Conservation (phyloP, 2,797 vertebrate species). For the Pangasius sanitwongsei region DNA sequence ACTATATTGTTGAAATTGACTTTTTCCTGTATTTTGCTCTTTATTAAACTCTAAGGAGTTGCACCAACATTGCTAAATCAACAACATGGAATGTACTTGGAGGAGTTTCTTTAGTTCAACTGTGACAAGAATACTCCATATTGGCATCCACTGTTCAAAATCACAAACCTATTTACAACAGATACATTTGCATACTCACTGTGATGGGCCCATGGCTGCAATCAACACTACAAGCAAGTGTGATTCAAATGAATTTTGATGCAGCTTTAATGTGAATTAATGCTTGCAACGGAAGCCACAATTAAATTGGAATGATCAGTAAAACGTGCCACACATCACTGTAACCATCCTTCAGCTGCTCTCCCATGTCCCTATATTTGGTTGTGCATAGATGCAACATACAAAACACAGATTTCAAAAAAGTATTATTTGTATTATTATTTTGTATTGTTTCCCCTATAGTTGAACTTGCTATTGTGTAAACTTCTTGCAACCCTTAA, state of each 20-base stretch:
- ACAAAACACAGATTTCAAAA: not conserved
- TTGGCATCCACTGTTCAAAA: not conserved
- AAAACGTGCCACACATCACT: not conserved
- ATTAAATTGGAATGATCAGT: not conserved
- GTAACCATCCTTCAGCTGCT: not conserved
- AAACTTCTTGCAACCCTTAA: not conserved
- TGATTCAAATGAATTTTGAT: not conserved
- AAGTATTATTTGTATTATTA: not conserved
- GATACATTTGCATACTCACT: not conserved
- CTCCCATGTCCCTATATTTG: not conserved
- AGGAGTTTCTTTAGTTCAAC: not conserved
- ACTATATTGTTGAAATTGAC: not conserved
- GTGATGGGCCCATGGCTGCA: not conserved
- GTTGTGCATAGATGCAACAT: not conserved
- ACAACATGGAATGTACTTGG: not conserved
- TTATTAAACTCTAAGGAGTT: constrained; percentile 8
- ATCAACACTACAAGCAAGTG: constrained; percentile 11
- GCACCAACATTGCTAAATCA: not conserved
- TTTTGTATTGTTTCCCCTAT: not conserved
- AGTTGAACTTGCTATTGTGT: not conserved
- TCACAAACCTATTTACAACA: not conserved
- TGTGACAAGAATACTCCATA: not conserved
- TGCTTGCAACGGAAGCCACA: not conserved
- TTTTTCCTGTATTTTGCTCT: not conserved
- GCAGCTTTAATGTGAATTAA: not conserved